Base-by-base conservation (phyloP, 2,113 vertebrate species). In the Daboia siamensis region DNA sequence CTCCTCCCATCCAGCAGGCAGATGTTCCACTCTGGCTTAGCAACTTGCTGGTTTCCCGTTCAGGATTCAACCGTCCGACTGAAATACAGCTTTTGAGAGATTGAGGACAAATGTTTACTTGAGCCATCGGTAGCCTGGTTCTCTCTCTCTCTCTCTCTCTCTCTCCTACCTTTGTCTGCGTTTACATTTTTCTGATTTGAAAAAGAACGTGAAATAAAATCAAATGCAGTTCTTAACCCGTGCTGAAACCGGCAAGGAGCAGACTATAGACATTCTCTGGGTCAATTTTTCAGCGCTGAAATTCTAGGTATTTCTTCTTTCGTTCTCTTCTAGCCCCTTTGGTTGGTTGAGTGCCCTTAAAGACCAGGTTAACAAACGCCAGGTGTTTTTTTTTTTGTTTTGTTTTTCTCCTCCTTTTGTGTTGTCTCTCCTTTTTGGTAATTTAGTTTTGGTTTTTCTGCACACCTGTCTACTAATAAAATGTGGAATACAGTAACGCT, bases 391-490 rank as follows among this genome's bases (percentile, higher is more conserved):
- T n/a, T n/a, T 39, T 39, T 39, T 39, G 39, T 92, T 88, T 88
- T 26, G 9, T 57, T 23, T 57, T 7, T 3, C 8, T 3, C 29
- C n/a, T 12, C 89, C 64, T 98, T 98, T 97, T 98, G 97, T 98
- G 97, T 98, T 97, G 96, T 97, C 95, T 97, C 93, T 61, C 90
- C 94, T 95, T 95, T 95, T 97, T 94, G 96, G 97, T 97, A 97
- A 95, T 97, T 98, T 97, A 97, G 97, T 97, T 98, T 98, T 98
- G 97, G 97, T 96, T 97, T 97, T 97, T 97, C 97, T 97, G 97
- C 97, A 97, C 97, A 97, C 96, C 97, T 98, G 97, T 98, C 97
- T 97, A 97, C 96, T 98, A 98, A 98, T 98, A 98, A 98, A 98
- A 98, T 97, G 97, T 98, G 97, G 98, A 97, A 97, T 97, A 96